phyloP scores from a whole-genome alignment of 1,140 invertebrate genomes.

The Parasteatoda tepidariorum region DNA sequence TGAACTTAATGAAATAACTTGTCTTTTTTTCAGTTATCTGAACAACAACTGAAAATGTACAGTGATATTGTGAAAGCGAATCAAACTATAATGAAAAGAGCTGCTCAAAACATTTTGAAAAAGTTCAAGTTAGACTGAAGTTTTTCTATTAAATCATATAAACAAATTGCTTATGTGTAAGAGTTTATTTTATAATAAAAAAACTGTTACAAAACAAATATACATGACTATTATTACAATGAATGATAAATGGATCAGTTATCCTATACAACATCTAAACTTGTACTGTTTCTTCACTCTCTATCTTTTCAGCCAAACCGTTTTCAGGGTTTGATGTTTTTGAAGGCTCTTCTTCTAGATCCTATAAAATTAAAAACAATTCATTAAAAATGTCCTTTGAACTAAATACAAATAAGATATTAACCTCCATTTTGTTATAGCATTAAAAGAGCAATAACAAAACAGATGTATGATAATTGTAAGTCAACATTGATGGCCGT shows the following conservation, averaged over 20 bases:
- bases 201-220: background rate
- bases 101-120: conserved; percentile 44
- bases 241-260: conserved; percentile 6
- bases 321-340: background rate
- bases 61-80: conserved; percentile 24
- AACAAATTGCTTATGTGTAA: too few relatives aligned
- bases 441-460: too few relatives aligned
- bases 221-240: conserved; percentile 18
- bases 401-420: too few relatives aligned
- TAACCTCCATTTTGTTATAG: too few relatives aligned
- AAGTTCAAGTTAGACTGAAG: background rate
- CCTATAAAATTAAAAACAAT: too few relatives aligned
- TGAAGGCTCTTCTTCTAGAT: background rate
- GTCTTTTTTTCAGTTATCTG: conserved; percentile 31
- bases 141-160: background rate
- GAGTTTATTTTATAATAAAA: background rate
- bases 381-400: too few relatives aligned
- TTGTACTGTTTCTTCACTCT: conserved; percentile 25
- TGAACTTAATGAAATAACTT: too few relatives aligned
- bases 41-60: conserved; percentile 2
- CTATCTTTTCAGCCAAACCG: conserved; percentile 9
- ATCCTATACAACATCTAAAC: conserved; percentile 8
- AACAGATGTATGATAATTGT: too few relatives aligned
- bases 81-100: conserved; percentile 45
- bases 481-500: too few relatives aligned